Conservation (phyloP, 2,797 vertebrate genomes). For the Halcyon badia region DNA sequence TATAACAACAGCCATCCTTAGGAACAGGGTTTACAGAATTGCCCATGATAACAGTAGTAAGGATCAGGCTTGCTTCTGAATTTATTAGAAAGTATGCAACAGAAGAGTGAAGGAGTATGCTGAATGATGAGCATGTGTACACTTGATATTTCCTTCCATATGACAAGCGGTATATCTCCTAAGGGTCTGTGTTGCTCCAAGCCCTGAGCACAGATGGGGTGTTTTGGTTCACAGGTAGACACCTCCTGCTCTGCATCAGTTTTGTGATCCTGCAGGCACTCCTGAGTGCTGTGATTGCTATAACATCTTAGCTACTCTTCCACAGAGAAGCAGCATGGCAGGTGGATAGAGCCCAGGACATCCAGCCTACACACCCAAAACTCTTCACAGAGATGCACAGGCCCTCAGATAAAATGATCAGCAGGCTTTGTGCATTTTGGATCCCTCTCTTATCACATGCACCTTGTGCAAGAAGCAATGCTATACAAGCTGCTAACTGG, state of each 20-base stretch:
- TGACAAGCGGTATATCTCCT: not conserved
- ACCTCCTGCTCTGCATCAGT: not conserved
- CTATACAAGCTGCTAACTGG: not conserved
- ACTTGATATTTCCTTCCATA: not conserved
- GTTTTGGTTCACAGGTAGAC: not conserved
- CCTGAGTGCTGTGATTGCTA: accelerated
- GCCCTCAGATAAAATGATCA: accelerated
- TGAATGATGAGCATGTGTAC: not conserved
- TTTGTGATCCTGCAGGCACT: not conserved
- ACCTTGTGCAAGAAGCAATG: not conserved
- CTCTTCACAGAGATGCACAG: not conserved
- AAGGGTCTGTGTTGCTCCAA: not conserved
- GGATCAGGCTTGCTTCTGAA: not conserved
- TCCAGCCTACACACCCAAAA: not conserved
- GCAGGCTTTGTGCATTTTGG: not conserved
- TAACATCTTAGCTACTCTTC: not conserved
- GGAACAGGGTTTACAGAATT: not conserved
- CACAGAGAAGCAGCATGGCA: not conserved
- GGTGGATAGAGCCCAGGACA: not conserved
- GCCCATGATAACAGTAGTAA: accelerated
- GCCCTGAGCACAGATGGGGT: not conserved
- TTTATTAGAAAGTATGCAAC: accelerated
- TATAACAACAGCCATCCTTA: not conserved
- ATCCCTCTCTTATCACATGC: not conserved
- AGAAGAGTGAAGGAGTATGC: not conserved